These are phyloP conservation scores for Heterocephalus glaber DNA, from an alignment of 2,113 vertebrate species.

Conservation along the genomic window DNA sequence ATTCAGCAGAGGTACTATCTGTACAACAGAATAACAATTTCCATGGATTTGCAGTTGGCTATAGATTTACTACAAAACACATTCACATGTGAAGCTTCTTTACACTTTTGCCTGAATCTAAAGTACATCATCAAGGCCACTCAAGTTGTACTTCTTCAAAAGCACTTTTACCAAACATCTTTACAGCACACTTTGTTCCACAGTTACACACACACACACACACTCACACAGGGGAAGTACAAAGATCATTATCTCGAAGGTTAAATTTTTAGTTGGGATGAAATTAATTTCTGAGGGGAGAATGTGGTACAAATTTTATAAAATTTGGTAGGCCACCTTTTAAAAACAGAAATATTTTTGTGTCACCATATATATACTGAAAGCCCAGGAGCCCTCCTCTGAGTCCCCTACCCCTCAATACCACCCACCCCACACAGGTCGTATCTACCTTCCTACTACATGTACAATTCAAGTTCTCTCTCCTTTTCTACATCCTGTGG, in stretches of 20 bases:
- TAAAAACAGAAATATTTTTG: neutral
- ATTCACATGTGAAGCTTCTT: neutral
- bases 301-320: neutral
- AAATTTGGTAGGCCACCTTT: neutral
- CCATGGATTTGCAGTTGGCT: constrained; percentile 65
- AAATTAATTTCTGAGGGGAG: neutral
- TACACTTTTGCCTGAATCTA: neutral
- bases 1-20: constrained; percentile 47
- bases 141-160: neutral
- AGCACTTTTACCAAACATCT: neutral
- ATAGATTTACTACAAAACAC: constrained; percentile 9
- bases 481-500: neutral
- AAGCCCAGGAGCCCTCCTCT: neutral
- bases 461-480: neutral
- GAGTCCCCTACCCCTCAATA: accelerated
- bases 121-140: neutral
- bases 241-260: neutral
- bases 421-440: neutral
- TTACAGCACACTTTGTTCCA: neutral
- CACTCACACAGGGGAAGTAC: neutral
- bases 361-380: neutral
- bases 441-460: neutral
- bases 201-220: neutral
- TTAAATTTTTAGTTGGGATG: neutral
- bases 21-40: constrained; percentile 32